phyloP scores from a whole-genome alignment of 2,888 invertebrate species.

The Hydrotaea diabolus region DNA sequence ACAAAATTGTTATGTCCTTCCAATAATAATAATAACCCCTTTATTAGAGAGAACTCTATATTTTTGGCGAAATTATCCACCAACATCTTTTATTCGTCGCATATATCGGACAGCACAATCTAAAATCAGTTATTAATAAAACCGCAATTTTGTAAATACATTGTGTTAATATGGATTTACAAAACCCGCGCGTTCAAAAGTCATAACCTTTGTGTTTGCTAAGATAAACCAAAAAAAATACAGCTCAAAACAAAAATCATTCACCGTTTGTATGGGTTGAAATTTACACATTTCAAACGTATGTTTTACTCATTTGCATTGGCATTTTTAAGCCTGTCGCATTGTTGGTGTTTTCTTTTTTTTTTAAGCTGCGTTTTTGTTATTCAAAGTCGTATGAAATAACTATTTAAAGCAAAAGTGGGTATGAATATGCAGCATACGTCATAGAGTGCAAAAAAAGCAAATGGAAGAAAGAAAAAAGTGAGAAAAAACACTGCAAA shows the following conservation, averaged over 20 bases:
- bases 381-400: constrained; percentile 4
- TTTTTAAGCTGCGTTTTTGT: constrained; percentile 16
- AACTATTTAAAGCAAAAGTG: background rate
- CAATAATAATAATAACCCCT: no score
- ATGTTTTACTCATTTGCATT: constrained; percentile 30
- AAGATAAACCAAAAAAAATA: no score
- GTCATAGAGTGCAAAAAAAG: constrained; percentile 51
- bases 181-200: background rate
- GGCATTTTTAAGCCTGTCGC: no score
- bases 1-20: no score
- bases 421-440: constrained; percentile 39
- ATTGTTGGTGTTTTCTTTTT: background rate
- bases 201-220: background rate
- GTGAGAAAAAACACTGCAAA: background rate
- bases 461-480: constrained; percentile 34
- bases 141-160: no score
- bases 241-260: background rate
- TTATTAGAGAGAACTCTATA: no score
- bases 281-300: constrained; percentile 13
- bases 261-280: background rate
- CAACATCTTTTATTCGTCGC: no score
- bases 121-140: no score
- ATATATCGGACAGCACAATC: no score
- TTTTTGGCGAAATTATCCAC: no score
- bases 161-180: no score